phyloP scores from a whole-genome alignment of 2,113 vertebrate genomes.

The Poeciliopsis occidentalis region DNA sequence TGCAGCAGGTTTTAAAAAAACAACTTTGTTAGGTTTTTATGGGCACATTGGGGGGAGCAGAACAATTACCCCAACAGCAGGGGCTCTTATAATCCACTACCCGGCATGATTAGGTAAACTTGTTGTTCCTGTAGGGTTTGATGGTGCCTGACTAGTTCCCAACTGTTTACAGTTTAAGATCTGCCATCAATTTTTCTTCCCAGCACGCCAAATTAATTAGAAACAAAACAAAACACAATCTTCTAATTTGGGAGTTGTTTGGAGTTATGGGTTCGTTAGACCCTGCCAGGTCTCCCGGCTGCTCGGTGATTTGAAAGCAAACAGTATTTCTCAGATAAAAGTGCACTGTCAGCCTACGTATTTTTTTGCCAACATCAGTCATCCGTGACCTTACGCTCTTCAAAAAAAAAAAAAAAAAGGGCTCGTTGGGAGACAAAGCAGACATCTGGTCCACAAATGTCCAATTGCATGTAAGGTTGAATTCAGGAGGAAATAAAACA shows the following conservation, averaged over 20 bases:
- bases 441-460: conserved; percentile 79
- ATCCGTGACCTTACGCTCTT: conserved; percentile 42
- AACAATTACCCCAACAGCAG: conserved; percentile 68
- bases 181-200: conserved; percentile 42
- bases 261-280: conserved; percentile 7
- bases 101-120: conserved; percentile 59
- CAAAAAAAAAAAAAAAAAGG: conserved; percentile 35
- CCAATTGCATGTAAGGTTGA: conserved; percentile 40
- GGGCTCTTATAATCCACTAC: conserved; percentile 56
- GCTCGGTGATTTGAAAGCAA: conserved; percentile 35
- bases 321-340: conserved; percentile 47
- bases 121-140: conserved; percentile 45
- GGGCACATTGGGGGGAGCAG: conserved; percentile 59
- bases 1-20: conserved; percentile 55
- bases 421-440: conserved; percentile 26
- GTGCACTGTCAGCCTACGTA: conserved; percentile 38
- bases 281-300: conserved; percentile 26
- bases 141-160: conserved; percentile 15
- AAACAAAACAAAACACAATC: conserved; percentile 27
- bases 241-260: conserved; percentile 34
- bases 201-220: conserved; percentile 12
- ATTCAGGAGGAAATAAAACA: conserved; percentile 42
- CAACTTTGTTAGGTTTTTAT: conserved; percentile 68
- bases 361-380: conserved; percentile 46
- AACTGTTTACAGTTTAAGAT: conserved; percentile 39